Evolutionary conservation across 2,888 invertebrate genomes (phyloP).

Genomic region (Muscina levida): DNA sequence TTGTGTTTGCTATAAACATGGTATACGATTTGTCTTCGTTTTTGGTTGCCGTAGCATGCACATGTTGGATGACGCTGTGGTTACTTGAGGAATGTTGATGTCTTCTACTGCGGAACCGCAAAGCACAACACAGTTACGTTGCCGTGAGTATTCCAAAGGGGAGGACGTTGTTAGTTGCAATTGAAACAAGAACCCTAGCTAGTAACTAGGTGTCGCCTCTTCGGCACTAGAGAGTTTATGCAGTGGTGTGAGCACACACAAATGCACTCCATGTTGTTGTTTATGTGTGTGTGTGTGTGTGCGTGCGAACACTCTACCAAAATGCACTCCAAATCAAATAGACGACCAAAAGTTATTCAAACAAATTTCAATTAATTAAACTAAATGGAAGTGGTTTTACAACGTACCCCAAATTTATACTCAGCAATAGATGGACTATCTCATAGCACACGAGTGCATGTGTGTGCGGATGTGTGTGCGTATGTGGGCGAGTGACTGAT

Average conservation of each 20-base stretch:
- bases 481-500: too few relatives aligned
- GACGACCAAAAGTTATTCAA: conserved; percentile 66
- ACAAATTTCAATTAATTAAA: conserved; percentile 70
- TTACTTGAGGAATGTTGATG: conserved; percentile 56
- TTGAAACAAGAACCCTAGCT: conserved; percentile 35
- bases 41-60: conserved; percentile 40
- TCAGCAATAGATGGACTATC: not conserved
- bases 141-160: too few relatives aligned
- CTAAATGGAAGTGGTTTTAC: conserved; percentile 66
- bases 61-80: conserved; percentile 45
- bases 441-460: too few relatives aligned
- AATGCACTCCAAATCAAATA: conserved; percentile 55
- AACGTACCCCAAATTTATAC: conserved; percentile 24
- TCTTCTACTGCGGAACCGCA: conserved; percentile 43
- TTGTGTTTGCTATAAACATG: too few relatives aligned
- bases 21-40: conserved; percentile 54
- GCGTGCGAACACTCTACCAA: conserved; percentile 19
- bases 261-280: not conserved
- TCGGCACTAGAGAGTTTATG: conserved; percentile 34
- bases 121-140: conserved; percentile 30
- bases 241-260: conserved; percentile 28
- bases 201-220: conserved; percentile 38
- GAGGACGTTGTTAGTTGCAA: conserved; percentile 41
- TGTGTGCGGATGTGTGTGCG: too few relatives aligned
- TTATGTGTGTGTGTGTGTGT: not conserved